Percentiles rank a stretch among this genome's conserved stretches.
Evolutionary conservation across 1,140 invertebrate species (phyloP).

Genomic region (Ips nitidus): DNA sequence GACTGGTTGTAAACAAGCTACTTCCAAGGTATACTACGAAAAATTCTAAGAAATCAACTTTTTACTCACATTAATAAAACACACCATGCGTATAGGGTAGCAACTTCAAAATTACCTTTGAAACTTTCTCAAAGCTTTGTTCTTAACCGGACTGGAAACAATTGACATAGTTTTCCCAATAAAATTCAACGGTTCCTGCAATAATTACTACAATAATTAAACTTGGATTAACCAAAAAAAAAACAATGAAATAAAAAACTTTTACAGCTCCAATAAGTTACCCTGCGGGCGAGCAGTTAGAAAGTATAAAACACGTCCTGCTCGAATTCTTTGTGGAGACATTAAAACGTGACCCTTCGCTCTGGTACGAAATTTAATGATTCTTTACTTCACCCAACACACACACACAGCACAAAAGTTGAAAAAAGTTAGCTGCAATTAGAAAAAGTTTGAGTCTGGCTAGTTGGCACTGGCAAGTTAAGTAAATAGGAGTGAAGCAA

Average conservation of each 20-base stretch:
- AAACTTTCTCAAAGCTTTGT: no score
- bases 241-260: background rate
- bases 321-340: slow-evolving; percentile 21
- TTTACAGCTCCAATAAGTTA: slow-evolving; percentile 7
- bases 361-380: slow-evolving; percentile 19
- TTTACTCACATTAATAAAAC: no score
- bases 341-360: slow-evolving; percentile 21
- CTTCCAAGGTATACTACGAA: no score
- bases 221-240: slow-evolving; percentile 2
- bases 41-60: no score
- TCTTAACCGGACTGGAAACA: no score
- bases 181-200: background rate
- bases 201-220: slow-evolving; percentile 7
- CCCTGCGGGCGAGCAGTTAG: slow-evolving; percentile 8
- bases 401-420: slow-evolving; percentile 8
- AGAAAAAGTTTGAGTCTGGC: background rate
- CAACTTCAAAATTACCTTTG: no score
- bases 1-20: no score
- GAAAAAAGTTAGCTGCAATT: slow-evolving; percentile 7
- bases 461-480: no score
- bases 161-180: no score
- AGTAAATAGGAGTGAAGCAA: no score
- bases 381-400: slow-evolving; percentile 10
- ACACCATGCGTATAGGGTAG: no score
- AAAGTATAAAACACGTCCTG: slow-evolving; percentile 21